Evolutionary conservation across 2,113 vertebrate species (phyloP), one percentile per base, ranked within the genome.

Genomic region (Ctenodactylus gundi): DNA sequence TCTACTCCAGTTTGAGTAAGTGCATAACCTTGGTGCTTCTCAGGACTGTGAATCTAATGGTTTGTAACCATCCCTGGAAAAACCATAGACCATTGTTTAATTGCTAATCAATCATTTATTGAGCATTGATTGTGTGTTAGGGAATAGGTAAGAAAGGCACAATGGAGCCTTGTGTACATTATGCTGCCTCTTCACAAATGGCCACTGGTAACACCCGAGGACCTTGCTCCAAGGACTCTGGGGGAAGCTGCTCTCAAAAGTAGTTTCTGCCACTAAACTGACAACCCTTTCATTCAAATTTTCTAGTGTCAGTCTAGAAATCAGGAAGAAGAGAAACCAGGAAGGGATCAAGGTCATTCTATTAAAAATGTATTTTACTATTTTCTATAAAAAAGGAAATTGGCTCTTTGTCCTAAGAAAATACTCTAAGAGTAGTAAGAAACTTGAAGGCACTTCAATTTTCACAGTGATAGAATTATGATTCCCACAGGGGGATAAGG

Each of bases 381-480:
- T 96, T 95, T 96, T 94, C 94, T 64, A 88, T 93, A 94, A 91
- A 93, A 91, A 67, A 60, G 73, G 65, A 94, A 96, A 95, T 76
- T 58, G 93, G 51, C 82, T 89, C 87, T 95, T 91, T 86, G 57
- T 95, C 58, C 53, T 91, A 94, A 95, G 75, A 90, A 92, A 91
- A 94, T 80, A 91, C 76, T 88, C 85, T 72, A 85, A 36, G 51
- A 86, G 53, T 51, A 72, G 75, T 55, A 95, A 93, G 86, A 90
- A 95, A 85, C 46, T 75, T 87, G 72, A 88, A 96, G 93, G 34
- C 53, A 85, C 29, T 31, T 94, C 91, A 95, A 55, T 95, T 87
- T 95, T 73, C 58, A 94, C 60, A 46, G 55, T 90, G 95, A 90
- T 58, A 73, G 94, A 92, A 93, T 94, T 96, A 88, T 68, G 91